Percentiles rank a stretch among this genome's conserved stretches.
phyloP scores from a whole-genome alignment of 2,797 vertebrate species.

The Chrysocyon brachyurus region DNA sequence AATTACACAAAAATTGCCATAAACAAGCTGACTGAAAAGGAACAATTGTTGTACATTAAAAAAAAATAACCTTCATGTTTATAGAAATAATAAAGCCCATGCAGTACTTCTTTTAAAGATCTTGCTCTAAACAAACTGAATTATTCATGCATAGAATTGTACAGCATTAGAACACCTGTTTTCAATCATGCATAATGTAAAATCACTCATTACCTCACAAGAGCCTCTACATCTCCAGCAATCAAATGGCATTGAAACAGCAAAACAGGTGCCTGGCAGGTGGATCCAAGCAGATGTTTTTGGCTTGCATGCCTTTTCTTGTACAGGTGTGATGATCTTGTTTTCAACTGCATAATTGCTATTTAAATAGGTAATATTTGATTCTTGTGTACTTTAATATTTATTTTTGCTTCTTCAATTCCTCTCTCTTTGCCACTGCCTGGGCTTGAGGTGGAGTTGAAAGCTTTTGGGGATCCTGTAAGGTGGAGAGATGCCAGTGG shows the following conservation, averaged over 20 bases:
- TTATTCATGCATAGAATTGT: conserved; percentile 97
- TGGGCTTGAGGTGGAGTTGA: conserved; percentile 72
- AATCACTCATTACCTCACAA: conserved; percentile 98
- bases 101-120: conserved; percentile 91
- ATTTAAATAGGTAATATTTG: conserved; percentile 92
- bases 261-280: conserved; percentile 99
- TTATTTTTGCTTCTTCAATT: conserved; percentile 91
- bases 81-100: conserved; percentile 87
- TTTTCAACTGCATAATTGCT: conserved; percentile 91
- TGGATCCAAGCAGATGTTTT: conserved; percentile 98
- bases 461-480: conserved; percentile 69
- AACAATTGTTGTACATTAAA: conserved; percentile 82
- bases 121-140: conserved; percentile 96
- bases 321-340: conserved; percentile 93
- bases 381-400: conserved; percentile 91
- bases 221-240: conserved; percentile 97
- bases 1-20: conserved; percentile 88
- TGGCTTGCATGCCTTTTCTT: conserved; percentile 90
- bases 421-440: conserved; percentile 83
- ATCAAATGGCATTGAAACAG: conserved; percentile 99
- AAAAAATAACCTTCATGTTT: conserved; percentile 88
- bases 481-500: conserved; percentile 48
- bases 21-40: conserved; percentile 86
- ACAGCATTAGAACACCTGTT: conserved; percentile 98
- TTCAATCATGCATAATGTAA: conserved; percentile 98